Evolutionary conservation across 2,113 vertebrate genomes (phyloP).

Genomic region (Phyllopteryx taeniolatus): DNA sequence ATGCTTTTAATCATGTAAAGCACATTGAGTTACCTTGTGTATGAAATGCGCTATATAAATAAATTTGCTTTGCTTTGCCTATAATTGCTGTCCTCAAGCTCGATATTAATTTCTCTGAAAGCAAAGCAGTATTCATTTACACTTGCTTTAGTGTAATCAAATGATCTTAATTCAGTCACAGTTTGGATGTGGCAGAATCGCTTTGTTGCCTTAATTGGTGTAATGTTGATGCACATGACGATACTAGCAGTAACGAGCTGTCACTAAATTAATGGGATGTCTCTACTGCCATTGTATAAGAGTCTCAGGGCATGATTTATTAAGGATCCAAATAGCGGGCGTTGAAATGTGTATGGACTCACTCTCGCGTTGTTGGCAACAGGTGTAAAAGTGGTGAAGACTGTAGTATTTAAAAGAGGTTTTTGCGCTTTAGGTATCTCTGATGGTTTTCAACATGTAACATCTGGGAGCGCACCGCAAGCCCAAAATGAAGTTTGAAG

Average conservation of each 20-base stretch:
- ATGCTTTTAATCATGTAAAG: too few relatives aligned
- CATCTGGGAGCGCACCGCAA: too few relatives aligned
- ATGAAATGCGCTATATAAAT: too few relatives aligned
- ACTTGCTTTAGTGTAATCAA: conserved; percentile 56
- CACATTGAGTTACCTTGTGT: too few relatives aligned
- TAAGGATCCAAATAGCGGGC: too few relatives aligned
- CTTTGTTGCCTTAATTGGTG: conserved; percentile 62
- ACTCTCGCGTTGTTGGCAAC: too few relatives aligned
- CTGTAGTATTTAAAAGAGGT: background rate
- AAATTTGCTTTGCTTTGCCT: background rate
- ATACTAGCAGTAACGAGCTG: conserved; percentile 64
- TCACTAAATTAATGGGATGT: conserved; percentile 58
- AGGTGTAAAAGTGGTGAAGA: background rate
- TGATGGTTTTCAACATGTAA: too few relatives aligned
- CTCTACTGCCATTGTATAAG: conserved; percentile 43
- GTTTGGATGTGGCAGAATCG: conserved; percentile 48
- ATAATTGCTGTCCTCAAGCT: conserved; percentile 1
- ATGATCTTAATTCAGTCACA: conserved; percentile 67
- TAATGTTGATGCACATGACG: conserved; percentile 64
- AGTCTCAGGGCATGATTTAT: background rate
- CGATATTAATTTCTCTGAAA: conserved; percentile 23
- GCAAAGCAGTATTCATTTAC: conserved; percentile 34
- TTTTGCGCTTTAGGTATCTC: too few relatives aligned
- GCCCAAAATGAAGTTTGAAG: too few relatives aligned
- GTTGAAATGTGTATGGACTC: too few relatives aligned